These are phyloP conservation scores for Trissoscelio sp. DNA, from an alignment of 2,888 invertebrate genomes.

Conservation along the genomic window DNA sequence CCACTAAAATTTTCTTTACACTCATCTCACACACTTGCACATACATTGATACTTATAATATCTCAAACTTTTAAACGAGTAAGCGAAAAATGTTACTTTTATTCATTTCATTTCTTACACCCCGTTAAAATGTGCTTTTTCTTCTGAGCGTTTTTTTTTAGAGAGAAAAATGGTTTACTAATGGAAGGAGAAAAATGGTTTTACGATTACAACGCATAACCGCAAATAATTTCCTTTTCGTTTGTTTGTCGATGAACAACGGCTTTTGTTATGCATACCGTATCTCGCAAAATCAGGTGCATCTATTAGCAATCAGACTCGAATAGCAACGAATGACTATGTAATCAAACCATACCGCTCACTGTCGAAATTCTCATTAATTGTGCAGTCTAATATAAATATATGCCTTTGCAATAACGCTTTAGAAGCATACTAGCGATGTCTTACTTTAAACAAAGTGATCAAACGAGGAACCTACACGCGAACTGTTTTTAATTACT, in stretches of 20 bases:
- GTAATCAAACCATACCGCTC: slow-evolving; percentile 35
- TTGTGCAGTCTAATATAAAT: slow-evolving; percentile 1
- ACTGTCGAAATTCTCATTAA: slow-evolving; percentile 11
- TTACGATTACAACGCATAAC: neutral
- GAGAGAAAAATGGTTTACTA: too few relatives aligned
- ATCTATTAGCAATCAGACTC: slow-evolving; percentile 43
- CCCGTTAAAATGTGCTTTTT: neutral
- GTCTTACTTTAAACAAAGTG: neutral
- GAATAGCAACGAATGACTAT: slow-evolving; percentile 31
- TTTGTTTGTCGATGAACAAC: slow-evolving; percentile 14
- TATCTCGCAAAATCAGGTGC: slow-evolving; percentile 29
- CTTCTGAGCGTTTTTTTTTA: neutral
- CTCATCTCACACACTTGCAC: neutral
- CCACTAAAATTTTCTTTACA: slow-evolving; percentile 1
- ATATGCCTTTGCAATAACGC: neutral
- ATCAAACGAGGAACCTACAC: slow-evolving; percentile 1
- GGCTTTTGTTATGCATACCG: slow-evolving; percentile 38
- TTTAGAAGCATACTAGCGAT: neutral
- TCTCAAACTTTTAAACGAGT: neutral
- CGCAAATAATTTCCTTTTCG: slow-evolving; percentile 23
- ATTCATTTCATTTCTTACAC: neutral
- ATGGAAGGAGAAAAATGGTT: too few relatives aligned
- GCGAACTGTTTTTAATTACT: too few relatives aligned
- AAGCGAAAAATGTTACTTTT: slow-evolving; percentile 1
- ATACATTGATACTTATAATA: slow-evolving; percentile 1